Evolutionary conservation across 2,888 invertebrate genomes (phyloP), one percentile per base, ranked within the genome.

Genomic region (Dolichomitus sp.): DNA sequence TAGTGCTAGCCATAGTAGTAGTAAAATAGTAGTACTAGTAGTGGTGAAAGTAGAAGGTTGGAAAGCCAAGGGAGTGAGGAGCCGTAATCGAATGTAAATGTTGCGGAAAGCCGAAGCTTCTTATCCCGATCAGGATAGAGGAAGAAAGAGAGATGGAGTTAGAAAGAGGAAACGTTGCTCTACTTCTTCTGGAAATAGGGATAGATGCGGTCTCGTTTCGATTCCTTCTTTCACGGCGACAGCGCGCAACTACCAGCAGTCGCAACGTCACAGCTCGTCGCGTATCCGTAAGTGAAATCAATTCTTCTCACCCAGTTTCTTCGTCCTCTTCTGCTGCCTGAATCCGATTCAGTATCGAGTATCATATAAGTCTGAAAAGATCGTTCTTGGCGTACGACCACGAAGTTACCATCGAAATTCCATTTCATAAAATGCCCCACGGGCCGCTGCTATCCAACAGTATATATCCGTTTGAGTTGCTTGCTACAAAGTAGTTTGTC

Each of bases 81-180:
- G 85, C 85, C 87, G 87, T 90, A 90, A 90, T 88, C 89, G 90
- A 91, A 91, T 91, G 92, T 90, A 92, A 92, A 91, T 92, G 90
- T 91, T 89, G 89, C 87, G 90, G 89, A 90, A 91, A 90, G 87
- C 87, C 88, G 87, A 87, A 88, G 87, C 88, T 87, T 86, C 88
- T 91, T 90, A 90, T 90, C 89, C 87, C 61, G 83, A 87, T 86
- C 85, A 85, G 81, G 75, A 73, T 63, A 61, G 33, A 59, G 14
- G 37, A 68, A 45, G 30, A 19, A 6, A 23, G 52, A 63, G 48
- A 48, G 27, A 52, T 11, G 33, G 74, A 37, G 27, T 9, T 9
- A 37, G 33, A 66, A 42, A 23, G 70, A 52, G 17, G n/a, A 14
- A 19, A 27, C 30, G 30, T 48, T 45, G 45, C 17, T 50, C 50